Conservation (phyloP, 2,113 vertebrate genomes). For the Sapajus apella region DNA sequence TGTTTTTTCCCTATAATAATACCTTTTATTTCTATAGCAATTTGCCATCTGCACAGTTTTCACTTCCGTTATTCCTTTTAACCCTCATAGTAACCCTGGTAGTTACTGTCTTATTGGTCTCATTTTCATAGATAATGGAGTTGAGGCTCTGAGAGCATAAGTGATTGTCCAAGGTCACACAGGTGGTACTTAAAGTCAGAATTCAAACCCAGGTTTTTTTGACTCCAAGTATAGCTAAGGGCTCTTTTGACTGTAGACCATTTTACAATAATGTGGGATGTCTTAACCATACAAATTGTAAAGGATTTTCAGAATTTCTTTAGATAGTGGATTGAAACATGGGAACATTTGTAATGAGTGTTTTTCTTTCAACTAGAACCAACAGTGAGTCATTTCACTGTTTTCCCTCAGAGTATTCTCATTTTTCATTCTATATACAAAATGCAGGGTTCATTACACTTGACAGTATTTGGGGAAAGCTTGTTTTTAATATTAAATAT, state of each 20-base stretch:
- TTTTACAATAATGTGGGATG: conserved; percentile 24
- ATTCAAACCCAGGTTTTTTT: conserved; percentile 63
- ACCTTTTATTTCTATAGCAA: conserved; percentile 4
- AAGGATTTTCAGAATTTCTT: conserved; percentile 51
- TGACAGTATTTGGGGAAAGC: conserved; percentile 44
- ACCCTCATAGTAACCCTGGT: neutral
- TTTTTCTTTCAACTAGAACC: conserved; percentile 59
- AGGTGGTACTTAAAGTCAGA: conserved; percentile 56
- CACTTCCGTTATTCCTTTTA: neutral
- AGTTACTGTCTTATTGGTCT: conserved; percentile 17
- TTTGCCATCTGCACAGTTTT: conserved; percentile 16
- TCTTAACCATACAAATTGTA: conserved; percentile 36
- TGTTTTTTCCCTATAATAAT: neutral
- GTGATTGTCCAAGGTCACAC: conserved; percentile 52
- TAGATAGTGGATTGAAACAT: conserved; percentile 23
- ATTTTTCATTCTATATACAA: conserved; percentile 63
- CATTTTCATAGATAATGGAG: conserved; percentile 34
- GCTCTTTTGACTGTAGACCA: conserved; percentile 19
- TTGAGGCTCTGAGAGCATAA: neutral
- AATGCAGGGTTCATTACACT: conserved; percentile 46
- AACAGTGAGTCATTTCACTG: conserved; percentile 36
- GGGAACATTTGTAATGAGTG: neutral
- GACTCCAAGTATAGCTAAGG: conserved; percentile 40
- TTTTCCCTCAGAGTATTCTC: conserved; percentile 59
- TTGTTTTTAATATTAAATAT: conserved; percentile 73